Evolutionary conservation across 1,140 invertebrate species (phyloP).

Genomic region (Scaptomyza montana): DNA sequence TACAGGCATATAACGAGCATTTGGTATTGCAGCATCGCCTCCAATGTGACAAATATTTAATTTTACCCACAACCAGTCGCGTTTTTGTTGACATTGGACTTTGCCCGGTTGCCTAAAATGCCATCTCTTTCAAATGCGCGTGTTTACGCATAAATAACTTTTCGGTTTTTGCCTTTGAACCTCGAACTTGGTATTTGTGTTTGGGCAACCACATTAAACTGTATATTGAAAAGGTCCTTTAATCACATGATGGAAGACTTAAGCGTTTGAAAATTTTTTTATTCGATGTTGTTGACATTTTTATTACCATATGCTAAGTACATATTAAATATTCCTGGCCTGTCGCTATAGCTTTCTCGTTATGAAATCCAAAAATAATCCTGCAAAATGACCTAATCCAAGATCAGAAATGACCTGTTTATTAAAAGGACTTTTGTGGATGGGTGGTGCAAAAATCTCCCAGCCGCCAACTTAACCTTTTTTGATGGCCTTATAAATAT

Average conservation of each 20-base stretch:
- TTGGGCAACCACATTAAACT: not conserved
- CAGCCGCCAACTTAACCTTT: slow-evolving; percentile 68
- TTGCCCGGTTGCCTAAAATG: slow-evolving; percentile 46
- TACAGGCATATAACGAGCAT: slow-evolving; percentile 30
- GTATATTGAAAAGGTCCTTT: not conserved
- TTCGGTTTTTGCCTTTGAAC: slow-evolving; percentile 56
- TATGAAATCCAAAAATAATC: slow-evolving; percentile 60
- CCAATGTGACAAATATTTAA: slow-evolving; percentile 69
- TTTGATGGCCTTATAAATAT: slow-evolving; percentile 74
- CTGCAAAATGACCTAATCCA: slow-evolving; percentile 79
- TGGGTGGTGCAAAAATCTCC: not conserved
- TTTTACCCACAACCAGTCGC: slow-evolving; percentile 49
- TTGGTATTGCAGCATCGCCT: slow-evolving; percentile 44
- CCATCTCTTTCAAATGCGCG: slow-evolving; percentile 65
- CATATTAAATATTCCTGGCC: too few relatives aligned
- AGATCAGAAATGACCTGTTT: slow-evolving; percentile 37
- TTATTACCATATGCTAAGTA: too few relatives aligned
- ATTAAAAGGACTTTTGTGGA: slow-evolving; percentile 43
- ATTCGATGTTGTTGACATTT: not conserved
- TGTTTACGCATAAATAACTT: slow-evolving; percentile 79
- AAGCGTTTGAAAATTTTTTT: not conserved
- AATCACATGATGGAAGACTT: not conserved
- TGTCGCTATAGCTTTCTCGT: too few relatives aligned
- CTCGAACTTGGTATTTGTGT: slow-evolving; percentile 30
- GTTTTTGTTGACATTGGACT: slow-evolving; percentile 70